Base-by-base conservation (phyloP, 2,888 invertebrate genomes). In the Neocrepidodera transversa region DNA sequence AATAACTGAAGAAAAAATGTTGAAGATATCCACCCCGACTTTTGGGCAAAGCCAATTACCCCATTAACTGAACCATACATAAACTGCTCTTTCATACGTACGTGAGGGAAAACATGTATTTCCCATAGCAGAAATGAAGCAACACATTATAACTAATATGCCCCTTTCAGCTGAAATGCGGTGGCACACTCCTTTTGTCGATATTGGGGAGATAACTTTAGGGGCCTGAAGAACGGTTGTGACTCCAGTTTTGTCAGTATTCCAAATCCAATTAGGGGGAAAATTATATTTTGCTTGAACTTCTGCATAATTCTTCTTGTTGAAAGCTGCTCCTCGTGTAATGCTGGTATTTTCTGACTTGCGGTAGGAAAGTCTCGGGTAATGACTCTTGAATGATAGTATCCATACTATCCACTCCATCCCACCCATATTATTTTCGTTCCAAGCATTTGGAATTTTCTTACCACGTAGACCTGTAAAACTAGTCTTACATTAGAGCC, bases 191-290 rank as follows among this genome's bases (percentile, higher is more conserved):
- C 6, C 30, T 30, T 30, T 10, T 10, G 10, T 30, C 30, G 6
- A 4, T 30, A 2, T 30, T 30, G 3, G 2, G 30, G 8, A 4
- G 8, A 10, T 30, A 30, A 30, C 8, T 30, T 10, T 10, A 30
- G n/a, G 30, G 2, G n/a, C n/a, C 30, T 8, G 30, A 10, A 30
- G 30, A 23, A 67, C 63, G 11, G 51, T 50, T 16, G 56, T 26
- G 13, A 56, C 26, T 23, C 61, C 65, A n/a, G 36, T 61, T 50
- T 63, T 52, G 23, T 59, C 58, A 7, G 61, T 55, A 30, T 58
- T 58, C 23, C 8, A 7, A n/a, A 23, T 53, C 26, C 53, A 52
- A 16, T 57, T 28, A 30, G 43, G n/a, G n/a, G n/a, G n/a, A n/a
- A n/a, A n/a, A n/a, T n/a, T n/a, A n/a, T n/a, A n/a, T n/a, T n/a